Conservation (phyloP, 23 tunicate genomes). For the Trididemnum miniatum region DNA sequence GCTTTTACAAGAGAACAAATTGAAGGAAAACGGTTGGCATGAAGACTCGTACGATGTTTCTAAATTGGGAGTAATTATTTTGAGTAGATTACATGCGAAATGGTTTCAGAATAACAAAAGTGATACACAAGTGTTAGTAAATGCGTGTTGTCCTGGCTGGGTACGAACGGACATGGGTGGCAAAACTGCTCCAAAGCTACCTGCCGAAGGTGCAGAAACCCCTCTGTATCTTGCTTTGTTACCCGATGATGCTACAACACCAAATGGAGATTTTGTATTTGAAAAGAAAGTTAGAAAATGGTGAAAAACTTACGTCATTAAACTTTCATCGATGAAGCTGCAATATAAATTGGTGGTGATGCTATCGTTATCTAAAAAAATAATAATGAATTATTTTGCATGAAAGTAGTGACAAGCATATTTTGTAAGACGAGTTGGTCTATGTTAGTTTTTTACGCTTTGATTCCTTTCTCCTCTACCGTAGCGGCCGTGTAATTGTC, state of each 20-base stretch:
- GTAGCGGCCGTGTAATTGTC: no score
- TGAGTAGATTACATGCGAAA: constrained; percentile 21
- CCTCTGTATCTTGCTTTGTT: constrained; percentile 52
- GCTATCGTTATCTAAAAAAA: no score
- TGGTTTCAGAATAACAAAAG: constrained; percentile 9
- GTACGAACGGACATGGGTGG: constrained; percentile 73
- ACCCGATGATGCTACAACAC: constrained; percentile 36
- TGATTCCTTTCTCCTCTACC: no score
- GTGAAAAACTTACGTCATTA: no score
- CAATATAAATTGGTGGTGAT: no score
- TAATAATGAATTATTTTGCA: no score
- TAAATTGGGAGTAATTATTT: constrained; percentile 38
- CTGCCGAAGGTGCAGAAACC: constrained; percentile 46
- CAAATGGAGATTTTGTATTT: constrained; percentile 64
- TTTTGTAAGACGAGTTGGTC: no score
- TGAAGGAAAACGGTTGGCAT: constrained; percentile 27
- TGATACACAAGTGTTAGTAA: constrained; percentile 44
- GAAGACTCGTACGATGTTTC: constrained; percentile 41
- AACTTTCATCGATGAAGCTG: no score
- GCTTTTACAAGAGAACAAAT: constrained; percentile 21
- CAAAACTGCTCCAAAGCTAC: constrained; percentile 45
- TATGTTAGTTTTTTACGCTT: no score
- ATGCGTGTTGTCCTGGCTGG: constrained; percentile 89
- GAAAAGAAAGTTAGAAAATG: constrained; percentile 45
- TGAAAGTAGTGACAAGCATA: no score